phyloP scores from a whole-genome alignment of 2,113 vertebrate species.

The Nibea albiflora region DNA sequence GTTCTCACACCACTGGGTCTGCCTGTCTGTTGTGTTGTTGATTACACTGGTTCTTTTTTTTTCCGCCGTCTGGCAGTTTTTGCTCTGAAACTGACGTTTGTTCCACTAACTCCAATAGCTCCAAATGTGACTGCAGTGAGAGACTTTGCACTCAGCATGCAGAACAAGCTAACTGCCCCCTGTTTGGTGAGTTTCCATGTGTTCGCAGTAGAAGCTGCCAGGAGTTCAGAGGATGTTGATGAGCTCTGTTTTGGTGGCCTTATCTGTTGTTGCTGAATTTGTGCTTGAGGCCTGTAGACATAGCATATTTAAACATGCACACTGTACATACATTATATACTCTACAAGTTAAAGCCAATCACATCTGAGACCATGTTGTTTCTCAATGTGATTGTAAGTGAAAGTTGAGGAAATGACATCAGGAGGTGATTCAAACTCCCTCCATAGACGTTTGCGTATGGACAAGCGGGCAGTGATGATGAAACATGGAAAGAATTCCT shows the following conservation, averaged over 20 bases:
- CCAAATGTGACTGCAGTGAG: conserved; percentile 39
- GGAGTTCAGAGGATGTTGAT: conserved; percentile 15
- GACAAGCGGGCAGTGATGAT: conserved; percentile 78
- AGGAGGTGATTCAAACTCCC: conserved; percentile 71
- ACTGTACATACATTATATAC: not conserved
- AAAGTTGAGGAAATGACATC: conserved; percentile 80
- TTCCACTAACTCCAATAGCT: conserved; percentile 38
- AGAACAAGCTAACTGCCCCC: conserved; percentile 4
- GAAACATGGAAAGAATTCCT: conserved; percentile 83
- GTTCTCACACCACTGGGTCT: conserved; percentile 30
- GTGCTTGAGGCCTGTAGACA: conserved; percentile 8
- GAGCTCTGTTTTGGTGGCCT: conserved; percentile 39
- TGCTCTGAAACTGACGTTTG: conserved; percentile 36
- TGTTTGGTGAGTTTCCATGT: conserved; percentile 11
- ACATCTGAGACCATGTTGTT: conserved; percentile 45
- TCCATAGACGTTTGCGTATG: conserved; percentile 60
- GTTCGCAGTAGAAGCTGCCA: not conserved
- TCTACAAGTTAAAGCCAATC: conserved; percentile 20
- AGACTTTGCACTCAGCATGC: conserved; percentile 14
- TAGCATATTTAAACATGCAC: not conserved
- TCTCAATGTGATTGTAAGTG: conserved; percentile 65
- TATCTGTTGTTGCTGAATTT: conserved; percentile 16
- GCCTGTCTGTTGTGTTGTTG: conserved; percentile 11
- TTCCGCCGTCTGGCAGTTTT: conserved; percentile 8
- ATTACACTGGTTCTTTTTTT: conserved; percentile 8